Conservation (phyloP, 2,888 invertebrate species). For the Amphipoea oculea region DNA sequence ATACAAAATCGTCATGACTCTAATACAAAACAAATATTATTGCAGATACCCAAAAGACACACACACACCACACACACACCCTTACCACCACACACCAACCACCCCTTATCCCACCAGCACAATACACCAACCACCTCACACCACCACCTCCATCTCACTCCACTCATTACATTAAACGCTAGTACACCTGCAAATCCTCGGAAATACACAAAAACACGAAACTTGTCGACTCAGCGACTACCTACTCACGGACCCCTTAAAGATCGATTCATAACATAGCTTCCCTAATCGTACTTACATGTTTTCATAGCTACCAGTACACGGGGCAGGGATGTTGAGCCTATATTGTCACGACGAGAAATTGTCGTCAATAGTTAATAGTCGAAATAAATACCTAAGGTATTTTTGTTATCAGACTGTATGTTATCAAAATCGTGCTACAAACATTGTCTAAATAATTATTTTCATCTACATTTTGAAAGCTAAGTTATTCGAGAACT, state of each 20-base stretch:
- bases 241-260: slow-evolving; percentile 5
- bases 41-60: neutral
- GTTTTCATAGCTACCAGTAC: slow-evolving; percentile 15
- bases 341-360: slow-evolving; percentile 8
- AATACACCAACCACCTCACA: too few species aligned
- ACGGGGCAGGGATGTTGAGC: neutral
- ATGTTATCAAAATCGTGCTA: neutral
- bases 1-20: too few species aligned
- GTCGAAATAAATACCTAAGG: neutral
- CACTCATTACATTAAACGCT: slow-evolving; percentile 16
- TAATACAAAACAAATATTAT: neutral
- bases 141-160: too few species aligned
- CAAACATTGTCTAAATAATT: neutral
- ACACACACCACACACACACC: too few species aligned
- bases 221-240: slow-evolving; percentile 44
- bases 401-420: neutral
- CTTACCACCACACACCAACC: too few species aligned
- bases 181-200: neutral
- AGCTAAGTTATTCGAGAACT: neutral
- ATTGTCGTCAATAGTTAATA: neutral
- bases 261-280: slow-evolving; percentile 43
- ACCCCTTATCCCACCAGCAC: too few species aligned
- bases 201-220: slow-evolving; percentile 24
- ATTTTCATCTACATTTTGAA: neutral
- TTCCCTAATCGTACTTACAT: slow-evolving; percentile 13